Evolutionary conservation across 2,113 vertebrate genomes (phyloP).

Genomic region (Chrysemys picta): DNA sequence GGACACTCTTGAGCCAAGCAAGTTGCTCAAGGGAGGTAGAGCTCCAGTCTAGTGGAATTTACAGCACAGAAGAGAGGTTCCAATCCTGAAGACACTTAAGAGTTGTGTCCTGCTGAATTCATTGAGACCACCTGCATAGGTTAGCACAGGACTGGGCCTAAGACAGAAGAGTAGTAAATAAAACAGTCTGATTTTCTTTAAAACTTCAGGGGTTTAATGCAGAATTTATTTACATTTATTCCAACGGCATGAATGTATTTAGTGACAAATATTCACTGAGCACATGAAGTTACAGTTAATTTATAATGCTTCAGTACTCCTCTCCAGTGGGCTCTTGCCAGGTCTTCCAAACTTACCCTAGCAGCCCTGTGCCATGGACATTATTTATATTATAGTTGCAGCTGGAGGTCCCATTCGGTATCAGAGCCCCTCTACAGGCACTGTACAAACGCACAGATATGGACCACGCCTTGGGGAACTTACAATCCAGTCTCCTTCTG

Average conservation of each 20-base stretch:
- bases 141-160: background rate
- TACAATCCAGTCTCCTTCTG: no score
- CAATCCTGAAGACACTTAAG: background rate
- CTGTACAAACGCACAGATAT: background rate
- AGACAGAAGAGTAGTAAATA: background rate
- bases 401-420: background rate
- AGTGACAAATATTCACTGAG: background rate
- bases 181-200: background rate
- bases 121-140: background rate
- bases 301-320: background rate
- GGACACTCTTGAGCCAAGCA: background rate
- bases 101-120: background rate
- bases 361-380: background rate
- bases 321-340: background rate
- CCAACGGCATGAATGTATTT: background rate
- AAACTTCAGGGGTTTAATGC: background rate
- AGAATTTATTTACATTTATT: background rate
- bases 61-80: background rate
- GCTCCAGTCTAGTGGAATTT: background rate
- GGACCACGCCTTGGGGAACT: background rate
- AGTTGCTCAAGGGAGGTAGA: background rate
- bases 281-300: rapidly evolving
- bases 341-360: background rate
- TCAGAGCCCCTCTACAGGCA: background rate
- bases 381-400: rapidly evolving